Evolutionary conservation across 2,888 invertebrate genomes (phyloP).

Genomic region (Cacoxenus indagator): DNA sequence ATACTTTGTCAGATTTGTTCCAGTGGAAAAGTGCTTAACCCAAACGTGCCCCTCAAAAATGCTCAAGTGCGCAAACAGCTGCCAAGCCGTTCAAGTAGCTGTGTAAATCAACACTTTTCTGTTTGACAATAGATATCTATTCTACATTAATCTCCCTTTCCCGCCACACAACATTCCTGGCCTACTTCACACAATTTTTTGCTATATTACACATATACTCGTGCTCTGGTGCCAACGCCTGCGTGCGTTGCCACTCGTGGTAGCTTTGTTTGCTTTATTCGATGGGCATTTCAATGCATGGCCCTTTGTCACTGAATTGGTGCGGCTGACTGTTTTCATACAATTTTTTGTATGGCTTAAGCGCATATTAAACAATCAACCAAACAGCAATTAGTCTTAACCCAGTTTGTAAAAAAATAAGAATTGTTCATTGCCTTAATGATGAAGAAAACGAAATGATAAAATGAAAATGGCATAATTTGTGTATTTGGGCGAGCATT

Average conservation of each 20-base stretch:
- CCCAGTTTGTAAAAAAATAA: conserved; percentile 62
- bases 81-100: no score
- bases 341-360: conserved; percentile 1
- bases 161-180: no score
- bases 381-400: conserved; percentile 59
- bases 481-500: no score
- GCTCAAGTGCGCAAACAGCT: no score
- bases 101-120: no score
- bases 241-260: conserved; percentile 29
- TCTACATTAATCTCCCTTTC: no score
- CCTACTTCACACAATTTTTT: no score
- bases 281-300: conserved; percentile 21
- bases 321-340: conserved; percentile 18
- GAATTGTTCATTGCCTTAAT: conserved; percentile 52
- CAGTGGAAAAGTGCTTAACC: no score
- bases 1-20: no score
- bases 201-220: neutral
- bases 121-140: no score
- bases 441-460: neutral
- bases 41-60: no score
- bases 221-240: neutral
- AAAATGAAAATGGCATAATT: no score
- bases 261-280: conserved; percentile 27
- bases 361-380: neutral
- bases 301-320: conserved; percentile 11